Evolutionary conservation across 2,888 invertebrate genomes (phyloP).

Genomic region (Hetaerina titia): DNA sequence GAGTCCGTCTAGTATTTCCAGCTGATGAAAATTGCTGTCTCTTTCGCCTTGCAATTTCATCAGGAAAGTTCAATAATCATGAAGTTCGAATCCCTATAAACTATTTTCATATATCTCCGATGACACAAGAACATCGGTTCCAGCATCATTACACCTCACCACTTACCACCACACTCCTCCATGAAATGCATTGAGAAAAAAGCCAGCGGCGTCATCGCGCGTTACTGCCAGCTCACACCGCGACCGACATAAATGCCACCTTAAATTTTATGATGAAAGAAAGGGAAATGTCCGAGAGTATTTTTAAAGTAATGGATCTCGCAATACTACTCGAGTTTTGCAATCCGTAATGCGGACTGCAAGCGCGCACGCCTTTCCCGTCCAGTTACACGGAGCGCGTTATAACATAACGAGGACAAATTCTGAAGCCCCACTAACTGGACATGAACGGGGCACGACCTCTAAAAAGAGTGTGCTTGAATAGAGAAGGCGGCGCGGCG

Average conservation of each 20-base stretch:
- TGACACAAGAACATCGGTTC: too few species aligned
- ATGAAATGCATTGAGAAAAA: not conserved
- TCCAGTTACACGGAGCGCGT: not conserved
- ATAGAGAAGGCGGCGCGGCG: not conserved
- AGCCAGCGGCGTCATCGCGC: not conserved
- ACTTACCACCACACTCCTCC: too few species aligned
- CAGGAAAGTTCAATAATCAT: too few species aligned
- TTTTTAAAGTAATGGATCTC: not conserved
- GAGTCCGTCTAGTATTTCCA: too few species aligned
- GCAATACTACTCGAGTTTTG: not conserved
- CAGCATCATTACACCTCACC: not conserved
- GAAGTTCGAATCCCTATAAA: too few species aligned
- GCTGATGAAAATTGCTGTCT: too few species aligned
- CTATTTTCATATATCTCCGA: too few species aligned
- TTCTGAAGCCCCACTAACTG: not conserved
- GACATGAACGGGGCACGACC: not conserved
- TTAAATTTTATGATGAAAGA: conserved; percentile 1
- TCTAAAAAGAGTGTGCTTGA: not conserved
- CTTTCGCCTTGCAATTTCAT: too few species aligned
- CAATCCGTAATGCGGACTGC: not conserved
- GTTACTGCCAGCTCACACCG: not conserved
- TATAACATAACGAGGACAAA: not conserved
- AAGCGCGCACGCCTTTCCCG: not conserved
- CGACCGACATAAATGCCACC: conserved; percentile 8
- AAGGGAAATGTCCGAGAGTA: not conserved